phyloP scores from a whole-genome alignment of 2,113 vertebrate genomes.

The Xenopus borealis region DNA sequence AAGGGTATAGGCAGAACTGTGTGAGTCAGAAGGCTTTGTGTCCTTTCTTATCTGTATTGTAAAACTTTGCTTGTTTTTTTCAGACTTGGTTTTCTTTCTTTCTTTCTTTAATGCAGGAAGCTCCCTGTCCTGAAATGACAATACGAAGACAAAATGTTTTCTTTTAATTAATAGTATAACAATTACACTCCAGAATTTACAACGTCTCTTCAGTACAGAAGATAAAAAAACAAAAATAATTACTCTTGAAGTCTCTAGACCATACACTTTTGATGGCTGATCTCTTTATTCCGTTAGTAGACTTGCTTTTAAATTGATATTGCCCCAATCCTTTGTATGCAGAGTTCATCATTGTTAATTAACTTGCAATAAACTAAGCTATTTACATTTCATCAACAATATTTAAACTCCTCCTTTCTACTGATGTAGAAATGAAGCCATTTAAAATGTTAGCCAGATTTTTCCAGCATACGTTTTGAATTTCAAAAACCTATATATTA shows the following conservation, averaged over 20 bases:
- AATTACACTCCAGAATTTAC: background rate
- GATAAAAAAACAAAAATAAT: background rate
- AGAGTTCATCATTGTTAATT: background rate
- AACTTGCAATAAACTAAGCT: background rate
- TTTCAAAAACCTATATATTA: too few relatives aligned
- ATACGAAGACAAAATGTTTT: background rate
- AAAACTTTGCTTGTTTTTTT: slow-evolving; percentile 4
- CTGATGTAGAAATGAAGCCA: too few relatives aligned
- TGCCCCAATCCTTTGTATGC: background rate
- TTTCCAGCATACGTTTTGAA: too few relatives aligned
- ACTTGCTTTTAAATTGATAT: background rate
- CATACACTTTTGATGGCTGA: background rate
- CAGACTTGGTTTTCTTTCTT: slow-evolving; percentile 4
- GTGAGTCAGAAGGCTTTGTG: background rate
- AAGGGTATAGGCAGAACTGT: slow-evolving; percentile 1
- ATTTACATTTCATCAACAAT: too few relatives aligned
- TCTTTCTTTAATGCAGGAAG: background rate
- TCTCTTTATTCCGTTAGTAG: too few relatives aligned
- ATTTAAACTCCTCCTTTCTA: too few relatives aligned
- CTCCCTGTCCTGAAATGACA: slow-evolving; percentile 14
- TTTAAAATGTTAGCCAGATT: too few relatives aligned
- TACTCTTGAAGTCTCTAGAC: background rate
- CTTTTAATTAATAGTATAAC: too few relatives aligned
- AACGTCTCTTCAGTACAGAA: background rate
- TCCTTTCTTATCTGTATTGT: slow-evolving; percentile 3